Base-by-base conservation (phyloP, 2,797 vertebrate species). In the Phaenicophaeus curvirostris region DNA sequence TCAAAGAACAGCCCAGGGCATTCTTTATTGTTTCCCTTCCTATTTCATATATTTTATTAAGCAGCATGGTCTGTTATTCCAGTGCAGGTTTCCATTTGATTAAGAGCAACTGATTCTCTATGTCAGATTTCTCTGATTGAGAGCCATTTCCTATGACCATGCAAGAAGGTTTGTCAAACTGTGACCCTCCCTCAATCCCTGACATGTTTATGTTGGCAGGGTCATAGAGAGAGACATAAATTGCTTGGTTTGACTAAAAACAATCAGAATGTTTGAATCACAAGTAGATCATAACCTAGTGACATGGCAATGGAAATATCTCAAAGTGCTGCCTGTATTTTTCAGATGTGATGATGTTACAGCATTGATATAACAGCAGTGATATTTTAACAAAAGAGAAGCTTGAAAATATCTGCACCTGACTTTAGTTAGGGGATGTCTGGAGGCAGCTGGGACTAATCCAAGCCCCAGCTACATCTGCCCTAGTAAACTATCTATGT, bases 211-310 rank as follows among this genome's bases (percentile, higher is more conserved):
- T 0, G 3, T 69, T 94, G 91, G 39, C 90, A 88, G 90, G 90
- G 91, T 89, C 88, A 90, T 83, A 93, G 67, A 91, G 62, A 75
- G 51, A 73, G 48, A 95, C 0, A 0, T n/a, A 88, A 95, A 94
- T 90, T 90, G 48, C 85, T 94, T 93, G 35, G 63, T 66, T 84
- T 82, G 79, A 91, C 87, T 73, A 55, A 87, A 94, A 95, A 73
- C 80, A 95, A 88, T 79, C 66, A 63, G 55, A 84, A 88, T 55
- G 66, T 59, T 96, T 90, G 90, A 93, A 93, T 84, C 83, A 85
- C 71, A 89, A 61, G 74, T 73, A 92, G 91, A 79, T 81, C 79
- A 78, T 55, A 84, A 93, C 89, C 85, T 1, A 0, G 58, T 88
- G 94, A 92, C 87, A 81, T 3, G 19, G 39, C 55, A 92, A 73